These are phyloP conservation scores for Drosophila mayri DNA, from an alignment of 1,140 invertebrate genomes.

Conservation along the genomic window DNA sequence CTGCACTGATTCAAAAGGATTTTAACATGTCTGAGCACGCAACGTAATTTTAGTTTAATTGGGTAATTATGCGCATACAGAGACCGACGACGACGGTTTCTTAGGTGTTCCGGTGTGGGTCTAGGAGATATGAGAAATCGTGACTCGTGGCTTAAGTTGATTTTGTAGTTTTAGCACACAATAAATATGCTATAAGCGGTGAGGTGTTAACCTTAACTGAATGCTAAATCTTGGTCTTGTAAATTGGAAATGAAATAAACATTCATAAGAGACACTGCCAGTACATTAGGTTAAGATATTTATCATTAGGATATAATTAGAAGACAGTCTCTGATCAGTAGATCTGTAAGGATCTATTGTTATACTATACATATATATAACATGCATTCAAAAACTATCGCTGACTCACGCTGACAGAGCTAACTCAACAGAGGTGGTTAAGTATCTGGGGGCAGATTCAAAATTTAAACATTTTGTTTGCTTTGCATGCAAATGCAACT, in stretches of 20 bases:
- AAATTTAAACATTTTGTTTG: conserved; percentile 54
- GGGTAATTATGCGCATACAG: conserved; percentile 84
- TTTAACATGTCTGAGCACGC: conserved; percentile 85
- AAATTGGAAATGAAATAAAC: not conserved
- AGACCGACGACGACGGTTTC: conserved; percentile 58
- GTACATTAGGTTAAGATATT: no score
- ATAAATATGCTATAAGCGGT: conserved; percentile 1
- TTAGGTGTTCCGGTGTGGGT: conserved; percentile 17
- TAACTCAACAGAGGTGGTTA: not conserved
- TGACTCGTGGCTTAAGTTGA: conserved; percentile 31
- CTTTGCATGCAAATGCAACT: conserved; percentile 61
- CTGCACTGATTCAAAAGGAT: conserved; percentile 69
- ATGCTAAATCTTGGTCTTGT: not conserved
- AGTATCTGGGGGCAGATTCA: conserved; percentile 35
- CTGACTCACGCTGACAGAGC: conserved; percentile 18
- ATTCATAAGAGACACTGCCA: not conserved
- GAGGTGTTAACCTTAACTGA: conserved; percentile 16
- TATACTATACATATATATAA: no score
- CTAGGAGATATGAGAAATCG: conserved; percentile 13
- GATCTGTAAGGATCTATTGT: no score
- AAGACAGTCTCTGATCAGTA: not conserved
- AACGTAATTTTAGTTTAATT: conserved; percentile 84
- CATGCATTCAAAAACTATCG: no score
- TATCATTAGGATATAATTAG: no score
- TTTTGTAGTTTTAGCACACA: conserved; percentile 21